Evolutionary conservation across 2,888 invertebrate species (phyloP).

Genomic region (Pseudanteris insignis): DNA sequence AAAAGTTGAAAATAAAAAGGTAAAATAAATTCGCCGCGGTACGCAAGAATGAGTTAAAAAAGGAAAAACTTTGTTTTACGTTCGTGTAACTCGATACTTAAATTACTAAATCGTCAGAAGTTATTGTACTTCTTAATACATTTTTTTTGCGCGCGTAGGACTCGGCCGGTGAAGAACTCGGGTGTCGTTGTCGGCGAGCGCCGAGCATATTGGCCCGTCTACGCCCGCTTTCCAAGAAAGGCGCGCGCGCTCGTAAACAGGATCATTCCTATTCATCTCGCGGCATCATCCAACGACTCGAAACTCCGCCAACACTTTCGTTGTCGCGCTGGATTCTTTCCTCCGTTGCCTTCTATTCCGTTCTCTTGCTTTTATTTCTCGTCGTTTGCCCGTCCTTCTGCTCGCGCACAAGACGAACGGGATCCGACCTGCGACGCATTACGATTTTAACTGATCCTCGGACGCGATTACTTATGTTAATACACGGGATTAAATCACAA

Average conservation of each 20-base stretch:
- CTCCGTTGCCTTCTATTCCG: neutral
- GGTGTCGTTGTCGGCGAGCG: constrained; percentile 16
- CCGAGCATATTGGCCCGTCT: constrained; percentile 28
- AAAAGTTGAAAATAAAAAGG: too few species aligned
- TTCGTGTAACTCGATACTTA: too few species aligned
- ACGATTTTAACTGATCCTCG: constrained; percentile 21
- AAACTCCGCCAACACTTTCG: constrained; percentile 30
- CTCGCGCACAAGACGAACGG: constrained; percentile 16
- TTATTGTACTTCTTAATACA: too few species aligned
- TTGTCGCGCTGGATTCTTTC: constrained; percentile 29
- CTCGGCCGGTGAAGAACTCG: constrained; percentile 13
- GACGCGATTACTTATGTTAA: constrained; percentile 27
- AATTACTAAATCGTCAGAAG: too few species aligned
- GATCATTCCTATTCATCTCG: constrained; percentile 46
- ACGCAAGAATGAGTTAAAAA: too few species aligned
- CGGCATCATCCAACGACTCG: constrained; percentile 43
- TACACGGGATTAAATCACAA: constrained; percentile 27
- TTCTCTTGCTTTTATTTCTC: neutral
- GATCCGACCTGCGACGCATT: constrained; percentile 16
- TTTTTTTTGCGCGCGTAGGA: constrained; percentile 5
- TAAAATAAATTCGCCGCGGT: too few species aligned
- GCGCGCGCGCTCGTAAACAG: constrained; percentile 40
- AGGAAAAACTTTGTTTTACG: neutral
- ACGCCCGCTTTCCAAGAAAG: constrained; percentile 29
- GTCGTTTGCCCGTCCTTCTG: constrained; percentile 1